Conservation (phyloP, 2,113 vertebrate species). For the Colossoma macropomum region DNA sequence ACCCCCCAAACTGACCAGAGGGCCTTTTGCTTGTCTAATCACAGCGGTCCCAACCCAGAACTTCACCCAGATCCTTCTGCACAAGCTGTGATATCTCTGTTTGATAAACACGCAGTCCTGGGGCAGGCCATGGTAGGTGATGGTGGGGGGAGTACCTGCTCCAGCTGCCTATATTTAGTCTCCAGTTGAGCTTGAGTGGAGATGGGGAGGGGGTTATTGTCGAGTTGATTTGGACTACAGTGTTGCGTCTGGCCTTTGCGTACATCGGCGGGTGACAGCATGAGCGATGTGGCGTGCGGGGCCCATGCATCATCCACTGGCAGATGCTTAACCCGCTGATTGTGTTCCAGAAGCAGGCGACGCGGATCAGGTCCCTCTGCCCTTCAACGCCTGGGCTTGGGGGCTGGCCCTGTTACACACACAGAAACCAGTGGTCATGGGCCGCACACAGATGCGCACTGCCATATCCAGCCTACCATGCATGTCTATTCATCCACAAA, state of each 20-base stretch:
- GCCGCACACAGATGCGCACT: neutral
- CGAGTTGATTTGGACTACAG: slow-evolving; percentile 58
- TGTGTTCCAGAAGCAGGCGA: slow-evolving; percentile 52
- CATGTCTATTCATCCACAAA: neutral
- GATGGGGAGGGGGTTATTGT: slow-evolving; percentile 49
- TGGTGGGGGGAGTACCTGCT: slow-evolving; percentile 41
- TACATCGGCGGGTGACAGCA: slow-evolving; percentile 58
- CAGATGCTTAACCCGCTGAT: slow-evolving; percentile 64
- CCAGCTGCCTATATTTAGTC: slow-evolving; percentile 45
- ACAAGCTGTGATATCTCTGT: slow-evolving; percentile 21
- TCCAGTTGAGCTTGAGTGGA: slow-evolving; percentile 19
- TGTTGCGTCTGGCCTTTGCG: slow-evolving; percentile 55
- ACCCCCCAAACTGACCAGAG: neutral
- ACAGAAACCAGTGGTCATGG: neutral
- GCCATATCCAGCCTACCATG: neutral
- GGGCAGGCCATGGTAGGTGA: slow-evolving; percentile 34
- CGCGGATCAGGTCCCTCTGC: slow-evolving; percentile 41
- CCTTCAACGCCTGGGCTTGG: slow-evolving; percentile 21
- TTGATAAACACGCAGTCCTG: slow-evolving; percentile 5
- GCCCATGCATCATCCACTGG: slow-evolving; percentile 61
- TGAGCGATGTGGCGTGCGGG: slow-evolving; percentile 58
- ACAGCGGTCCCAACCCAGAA: neutral
- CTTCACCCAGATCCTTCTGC: slow-evolving; percentile 2
- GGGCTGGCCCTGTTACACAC: slow-evolving; percentile 17
- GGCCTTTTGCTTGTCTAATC: slow-evolving; percentile 3